phyloP scores from a whole-genome alignment of 2,888 invertebrate genomes.

The Ormyrus rosae region DNA sequence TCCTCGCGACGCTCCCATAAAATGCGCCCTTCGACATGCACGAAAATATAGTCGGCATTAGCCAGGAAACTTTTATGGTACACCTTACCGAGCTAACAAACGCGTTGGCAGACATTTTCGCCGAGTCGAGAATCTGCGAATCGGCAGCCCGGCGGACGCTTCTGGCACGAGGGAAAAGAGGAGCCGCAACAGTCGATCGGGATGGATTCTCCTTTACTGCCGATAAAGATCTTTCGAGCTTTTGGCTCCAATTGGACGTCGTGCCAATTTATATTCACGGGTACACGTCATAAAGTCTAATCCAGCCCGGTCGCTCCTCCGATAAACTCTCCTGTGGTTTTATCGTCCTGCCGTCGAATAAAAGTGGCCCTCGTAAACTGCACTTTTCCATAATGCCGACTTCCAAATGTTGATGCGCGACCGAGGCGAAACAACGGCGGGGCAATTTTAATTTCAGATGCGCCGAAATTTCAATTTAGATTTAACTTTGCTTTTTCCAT shows the following conservation, averaged over 20 bases:
- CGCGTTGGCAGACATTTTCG: not conserved
- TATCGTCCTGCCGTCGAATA: constrained; percentile 47
- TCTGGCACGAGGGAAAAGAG: constrained; percentile 6
- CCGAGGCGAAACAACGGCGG: not conserved
- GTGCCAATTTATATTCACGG: constrained; percentile 42
- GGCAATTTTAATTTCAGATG: constrained; percentile 5
- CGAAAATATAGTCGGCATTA: not conserved
- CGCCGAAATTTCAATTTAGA: not conserved
- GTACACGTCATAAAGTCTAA: constrained; percentile 61
- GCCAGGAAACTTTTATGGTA: not conserved
- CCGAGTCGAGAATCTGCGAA: not conserved
- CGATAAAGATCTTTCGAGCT: constrained; percentile 61
- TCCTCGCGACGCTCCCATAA: not conserved
- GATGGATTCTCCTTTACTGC: constrained; percentile 57
- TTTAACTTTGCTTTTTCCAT: not conserved
- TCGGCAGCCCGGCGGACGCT: constrained; percentile 14
- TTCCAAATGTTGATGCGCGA: constrained; percentile 29
- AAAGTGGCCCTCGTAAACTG: constrained; percentile 59
- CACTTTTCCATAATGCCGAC: constrained; percentile 54
- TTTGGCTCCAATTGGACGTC: constrained; percentile 49
- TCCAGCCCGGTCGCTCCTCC: constrained; percentile 58
- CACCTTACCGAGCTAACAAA: not conserved
- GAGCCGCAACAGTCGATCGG: constrained; percentile 4
- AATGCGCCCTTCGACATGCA: not conserved
- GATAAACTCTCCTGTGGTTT: constrained; percentile 59